phyloP scores from a whole-genome alignment of 2,888 invertebrate species.

The Drosophila nr. fundita region DNA sequence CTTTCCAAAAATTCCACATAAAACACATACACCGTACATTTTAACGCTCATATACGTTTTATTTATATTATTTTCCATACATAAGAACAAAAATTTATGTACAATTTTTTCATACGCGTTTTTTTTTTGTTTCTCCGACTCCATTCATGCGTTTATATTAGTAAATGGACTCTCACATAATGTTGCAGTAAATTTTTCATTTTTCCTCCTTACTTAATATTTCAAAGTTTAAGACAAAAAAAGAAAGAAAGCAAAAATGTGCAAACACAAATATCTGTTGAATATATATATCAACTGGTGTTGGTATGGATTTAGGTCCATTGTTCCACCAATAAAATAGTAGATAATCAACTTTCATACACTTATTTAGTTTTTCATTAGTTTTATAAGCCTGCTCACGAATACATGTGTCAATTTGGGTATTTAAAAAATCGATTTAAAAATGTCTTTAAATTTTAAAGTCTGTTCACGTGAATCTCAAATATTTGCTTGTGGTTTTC shows the following conservation, averaged over 20 bases:
- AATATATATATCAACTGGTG: conserved; percentile 21
- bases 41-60: conserved; percentile 73
- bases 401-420: conserved; percentile 23
- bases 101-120: conserved; percentile 46
- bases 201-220: conserved; percentile 47
- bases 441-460: conserved; percentile 46
- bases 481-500: conserved; percentile 21
- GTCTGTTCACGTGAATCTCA: conserved; percentile 49
- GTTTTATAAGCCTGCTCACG: conserved; percentile 39
- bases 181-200: conserved; percentile 15
- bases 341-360: conserved; percentile 62
- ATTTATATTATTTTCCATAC: conserved; percentile 69
- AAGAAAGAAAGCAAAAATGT: conserved; percentile 16
- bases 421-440: conserved; percentile 48
- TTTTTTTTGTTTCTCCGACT: conserved; percentile 28
- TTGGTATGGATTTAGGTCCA: conserved; percentile 22
- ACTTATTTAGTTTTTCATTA: conserved; percentile 37
- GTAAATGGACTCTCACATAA: conserved; percentile 48
- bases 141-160: conserved; percentile 39
- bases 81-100: conserved; percentile 77
- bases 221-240: conserved; percentile 34
- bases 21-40: conserved; percentile 23
- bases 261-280: conserved; percentile 29
- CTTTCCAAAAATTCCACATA: conserved; percentile 13
- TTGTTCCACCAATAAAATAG: conserved; percentile 28